A percentile compares a stretch with the other conserved stretches of the same genome.
phyloP scores from a whole-genome alignment of 2,113 vertebrate genomes.

The Toxostoma redivivum region DNA sequence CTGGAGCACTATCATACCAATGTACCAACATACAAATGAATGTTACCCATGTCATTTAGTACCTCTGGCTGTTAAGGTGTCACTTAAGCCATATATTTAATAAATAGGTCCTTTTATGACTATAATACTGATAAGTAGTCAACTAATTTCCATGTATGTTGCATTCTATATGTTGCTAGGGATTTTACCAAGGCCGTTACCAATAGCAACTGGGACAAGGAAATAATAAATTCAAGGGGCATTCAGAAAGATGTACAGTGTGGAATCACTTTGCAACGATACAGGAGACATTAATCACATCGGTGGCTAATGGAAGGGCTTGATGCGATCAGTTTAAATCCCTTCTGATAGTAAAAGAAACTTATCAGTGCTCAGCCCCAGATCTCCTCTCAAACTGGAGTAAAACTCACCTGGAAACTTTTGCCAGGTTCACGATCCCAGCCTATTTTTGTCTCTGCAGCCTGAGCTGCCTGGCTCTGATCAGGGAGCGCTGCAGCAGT shows the following conservation, averaged over 20 bases:
- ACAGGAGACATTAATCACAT: neutral
- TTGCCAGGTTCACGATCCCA: neutral
- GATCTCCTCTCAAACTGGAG: neutral
- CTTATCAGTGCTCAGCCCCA: neutral
- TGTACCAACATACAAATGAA: conserved; percentile 55
- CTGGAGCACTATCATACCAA: neutral
- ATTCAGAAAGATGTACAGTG: conserved; percentile 40
- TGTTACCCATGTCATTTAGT: conserved; percentile 48
- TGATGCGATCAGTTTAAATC: conserved; percentile 4
- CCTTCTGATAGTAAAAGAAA: neutral
- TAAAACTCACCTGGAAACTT: conserved; percentile 8
- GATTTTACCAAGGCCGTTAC: conserved; percentile 61
- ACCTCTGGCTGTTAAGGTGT: conserved; percentile 56
- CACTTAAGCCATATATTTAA: conserved; percentile 62
- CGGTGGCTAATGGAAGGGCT: neutral
- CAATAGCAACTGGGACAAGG: conserved; percentile 60
- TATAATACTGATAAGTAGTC: conserved; percentile 50
- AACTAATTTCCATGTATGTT: conserved; percentile 63
- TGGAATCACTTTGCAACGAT: conserved; percentile 32
- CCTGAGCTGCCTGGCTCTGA: neutral
- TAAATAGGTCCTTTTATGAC: conserved; percentile 63
- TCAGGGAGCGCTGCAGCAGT: neutral
- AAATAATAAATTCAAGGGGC: conserved; percentile 55
- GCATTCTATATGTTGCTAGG: conserved; percentile 56
- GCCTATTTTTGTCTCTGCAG: neutral